Evolutionary conservation across 2,797 vertebrate genomes (phyloP).

Genomic region (Tachyglossus aculeatus): DNA sequence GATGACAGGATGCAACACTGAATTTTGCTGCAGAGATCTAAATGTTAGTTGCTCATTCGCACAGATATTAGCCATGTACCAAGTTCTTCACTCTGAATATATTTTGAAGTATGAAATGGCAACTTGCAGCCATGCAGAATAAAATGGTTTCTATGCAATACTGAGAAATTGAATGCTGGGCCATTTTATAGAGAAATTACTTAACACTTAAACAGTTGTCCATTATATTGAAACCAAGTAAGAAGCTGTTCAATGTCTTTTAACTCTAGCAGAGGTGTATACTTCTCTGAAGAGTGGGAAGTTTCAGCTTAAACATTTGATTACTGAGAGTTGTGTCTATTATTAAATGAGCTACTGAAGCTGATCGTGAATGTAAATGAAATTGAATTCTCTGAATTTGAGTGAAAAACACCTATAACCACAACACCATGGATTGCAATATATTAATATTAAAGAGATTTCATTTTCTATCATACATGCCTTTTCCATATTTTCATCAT

Average conservation of each 20-base stretch:
- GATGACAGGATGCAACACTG: not conserved
- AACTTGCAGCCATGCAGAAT: conserved; percentile 32
- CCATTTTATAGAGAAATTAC: not conserved
- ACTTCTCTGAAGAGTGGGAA: not conserved
- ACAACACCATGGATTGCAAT: not conserved
- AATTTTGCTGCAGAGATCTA: conserved; percentile 9
- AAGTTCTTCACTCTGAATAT: conserved; percentile 34
- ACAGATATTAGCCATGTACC: conserved; percentile 35
- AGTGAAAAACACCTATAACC: not conserved
- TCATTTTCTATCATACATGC: not conserved
- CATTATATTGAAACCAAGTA: not conserved
- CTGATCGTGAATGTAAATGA: not conserved
- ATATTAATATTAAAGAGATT: not conserved
- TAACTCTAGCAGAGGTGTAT: conserved; percentile 28
- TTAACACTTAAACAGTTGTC: conserved; percentile 7
- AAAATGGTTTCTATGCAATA: conserved; percentile 25
- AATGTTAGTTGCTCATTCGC: not conserved
- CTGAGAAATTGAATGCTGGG: conserved; percentile 17
- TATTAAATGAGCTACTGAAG: conserved; percentile 11
- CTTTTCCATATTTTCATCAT: not conserved
- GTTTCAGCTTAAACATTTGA: conserved; percentile 1
- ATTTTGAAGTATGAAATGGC: conserved; percentile 42
- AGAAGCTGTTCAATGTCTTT: conserved; percentile 1
- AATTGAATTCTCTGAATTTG: conserved; percentile 16
- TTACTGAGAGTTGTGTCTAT: conserved; percentile 8